Conservation (phyloP, 2,113 vertebrate genomes). For the Lates calcarifer region DNA sequence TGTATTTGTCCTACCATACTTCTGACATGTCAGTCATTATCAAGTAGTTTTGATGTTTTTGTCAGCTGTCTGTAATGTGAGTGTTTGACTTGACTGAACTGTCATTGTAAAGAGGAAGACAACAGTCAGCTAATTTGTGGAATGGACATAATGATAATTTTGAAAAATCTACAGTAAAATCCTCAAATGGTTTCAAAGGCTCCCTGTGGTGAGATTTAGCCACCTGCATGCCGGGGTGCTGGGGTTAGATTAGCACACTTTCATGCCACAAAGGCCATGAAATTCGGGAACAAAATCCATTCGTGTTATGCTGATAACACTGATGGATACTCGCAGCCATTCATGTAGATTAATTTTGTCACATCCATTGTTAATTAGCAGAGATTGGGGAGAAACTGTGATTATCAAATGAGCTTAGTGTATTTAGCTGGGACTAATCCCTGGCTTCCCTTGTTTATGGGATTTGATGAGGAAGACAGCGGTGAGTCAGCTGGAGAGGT, state of each 20-base stretch:
- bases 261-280: slow-evolving; percentile 35
- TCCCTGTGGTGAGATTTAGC: slow-evolving; percentile 19
- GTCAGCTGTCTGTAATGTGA: not conserved
- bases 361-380: slow-evolving; percentile 73
- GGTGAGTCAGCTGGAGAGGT: slow-evolving; percentile 74
- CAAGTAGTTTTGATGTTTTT: too few species aligned
- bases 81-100: not conserved
- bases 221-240: slow-evolving; percentile 38
- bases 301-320: slow-evolving; percentile 46
- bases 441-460: slow-evolving; percentile 70
- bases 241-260: slow-evolving; percentile 39
- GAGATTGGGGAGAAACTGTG: slow-evolving; percentile 69
- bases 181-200: slow-evolving; percentile 14
- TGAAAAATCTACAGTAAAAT: slow-evolving; percentile 12
- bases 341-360: slow-evolving; percentile 71
- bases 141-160: slow-evolving; percentile 1
- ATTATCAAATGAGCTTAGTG: slow-evolving; percentile 77
- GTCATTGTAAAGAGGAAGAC: not conserved
- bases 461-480: slow-evolving; percentile 71
- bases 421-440: slow-evolving; percentile 73
- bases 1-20: too few species aligned
- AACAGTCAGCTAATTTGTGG: not conserved
- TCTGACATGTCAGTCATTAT: too few species aligned
- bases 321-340: slow-evolving; percentile 53
- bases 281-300: slow-evolving; percentile 47